Base-by-base conservation (phyloP, 2,888 invertebrate species). In the Chalcis sispes region DNA sequence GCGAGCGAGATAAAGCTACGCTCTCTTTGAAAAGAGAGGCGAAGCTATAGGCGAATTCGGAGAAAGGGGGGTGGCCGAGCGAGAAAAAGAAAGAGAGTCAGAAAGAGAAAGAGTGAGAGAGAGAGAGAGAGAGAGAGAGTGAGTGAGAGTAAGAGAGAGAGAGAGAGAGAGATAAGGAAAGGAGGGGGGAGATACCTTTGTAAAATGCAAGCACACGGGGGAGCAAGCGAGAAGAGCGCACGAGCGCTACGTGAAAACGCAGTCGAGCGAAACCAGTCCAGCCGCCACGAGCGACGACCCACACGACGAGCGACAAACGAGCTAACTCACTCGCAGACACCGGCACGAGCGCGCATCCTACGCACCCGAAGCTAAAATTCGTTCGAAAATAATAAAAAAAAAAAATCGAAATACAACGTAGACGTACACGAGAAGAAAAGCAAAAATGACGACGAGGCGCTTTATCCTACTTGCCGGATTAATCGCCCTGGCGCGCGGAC, bases 191-290 rank as follows among this genome's bases (percentile, higher is more conserved):
- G 81, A 80, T 76, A 80, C 80, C 81, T 80, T 83, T 80, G 85
- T 85, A 84, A 85, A 86, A 84, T 85, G 85, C 83, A 82, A 36
- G 62, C 18, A 29, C 20, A 13, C 7, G 15, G 15, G 42, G 15
- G 42, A 13, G 42, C 52, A 32, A 23, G 67, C 23, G 56, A 48
- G 36, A 61, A 50, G 56, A 52, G 79, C 80, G 76, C 75, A 74
- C 82, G 82, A 82, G 81, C 83, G 84, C 23, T 4, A 46, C 3
- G 20, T 18, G 59, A 83, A 83, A 84, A 85, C 83, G 83, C 82
- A 79, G 82, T 83, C 82, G 82, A 82, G 83, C 82, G 82, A 83
- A 86, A 83, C 85, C 84, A 84, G 85, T 85, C 83, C 84, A 78
- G 79, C 80, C 83, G 84, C 82, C 77, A 42, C 20, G 59, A 8